Conservation (phyloP, 2,113 vertebrate genomes). For the Caranx melampygus region DNA sequence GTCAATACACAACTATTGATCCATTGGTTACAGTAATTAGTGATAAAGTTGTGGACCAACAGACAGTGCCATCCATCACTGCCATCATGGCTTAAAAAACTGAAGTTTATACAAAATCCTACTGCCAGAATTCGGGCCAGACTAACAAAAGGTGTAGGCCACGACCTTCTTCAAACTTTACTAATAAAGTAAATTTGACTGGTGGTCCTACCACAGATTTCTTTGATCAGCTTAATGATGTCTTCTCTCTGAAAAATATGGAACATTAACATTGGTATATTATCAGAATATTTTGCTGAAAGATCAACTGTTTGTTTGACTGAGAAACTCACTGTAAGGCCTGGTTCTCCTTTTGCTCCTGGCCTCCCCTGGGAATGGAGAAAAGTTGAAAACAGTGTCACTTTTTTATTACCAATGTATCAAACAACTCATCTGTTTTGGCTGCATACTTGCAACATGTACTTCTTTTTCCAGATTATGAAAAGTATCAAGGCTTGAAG, state of each 20-base stretch:
- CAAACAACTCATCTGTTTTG: background rate
- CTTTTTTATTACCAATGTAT: background rate
- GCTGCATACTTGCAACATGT: background rate
- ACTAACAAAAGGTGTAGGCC: background rate
- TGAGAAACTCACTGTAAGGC: constrained; percentile 86
- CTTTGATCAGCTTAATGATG: constrained; percentile 92
- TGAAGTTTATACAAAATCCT: background rate
- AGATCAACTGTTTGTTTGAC: background rate
- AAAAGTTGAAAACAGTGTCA: constrained; percentile 24
- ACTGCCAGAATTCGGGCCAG: background rate
- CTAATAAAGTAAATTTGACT: background rate
- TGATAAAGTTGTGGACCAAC: background rate
- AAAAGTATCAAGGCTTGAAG: background rate
- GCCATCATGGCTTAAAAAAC: background rate
- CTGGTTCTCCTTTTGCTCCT: constrained; percentile 88
- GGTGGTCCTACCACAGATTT: constrained; percentile 89
- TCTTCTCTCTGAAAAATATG: constrained; percentile 87
- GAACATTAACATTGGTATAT: background rate
- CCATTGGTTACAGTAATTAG: background rate
- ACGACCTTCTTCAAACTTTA: too few relatives aligned
- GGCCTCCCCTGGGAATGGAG: constrained; percentile 81
- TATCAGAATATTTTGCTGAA: background rate
- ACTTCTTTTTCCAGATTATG: background rate
- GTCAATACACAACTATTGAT: background rate
- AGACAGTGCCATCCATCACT: background rate